Conservation (phyloP, 2,797 vertebrate genomes). For the Brachymystax lenok region DNA sequence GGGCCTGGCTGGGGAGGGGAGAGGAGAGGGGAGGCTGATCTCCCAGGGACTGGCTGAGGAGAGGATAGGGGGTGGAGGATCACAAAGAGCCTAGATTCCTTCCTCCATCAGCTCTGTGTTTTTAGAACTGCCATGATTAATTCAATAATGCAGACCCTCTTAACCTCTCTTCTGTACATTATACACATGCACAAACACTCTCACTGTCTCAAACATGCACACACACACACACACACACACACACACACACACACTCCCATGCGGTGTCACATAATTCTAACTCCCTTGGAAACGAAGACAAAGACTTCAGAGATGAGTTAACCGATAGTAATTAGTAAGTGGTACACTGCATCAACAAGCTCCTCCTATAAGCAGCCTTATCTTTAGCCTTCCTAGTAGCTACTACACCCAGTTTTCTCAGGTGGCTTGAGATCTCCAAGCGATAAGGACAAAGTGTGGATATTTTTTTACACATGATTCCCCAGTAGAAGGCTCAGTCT, state of each 20-base stretch:
- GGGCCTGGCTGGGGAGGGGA: too few relatives aligned
- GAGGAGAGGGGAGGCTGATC: too few relatives aligned
- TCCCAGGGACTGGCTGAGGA: too few relatives aligned
- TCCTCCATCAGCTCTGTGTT: slow-evolving; percentile 54
- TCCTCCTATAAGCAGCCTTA: neutral
- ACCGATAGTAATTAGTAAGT: slow-evolving; percentile 45
- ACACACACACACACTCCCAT: slow-evolving; percentile 19
- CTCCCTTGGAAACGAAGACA: slow-evolving; percentile 62
- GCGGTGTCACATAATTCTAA: slow-evolving; percentile 51
- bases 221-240: slow-evolving; percentile 4
- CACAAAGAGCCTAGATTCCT: slow-evolving; percentile 56
- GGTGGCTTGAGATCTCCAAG: neutral
- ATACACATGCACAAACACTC: slow-evolving; percentile 53
- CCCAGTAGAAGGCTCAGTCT: slow-evolving; percentile 15
- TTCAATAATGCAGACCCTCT: slow-evolving; percentile 2
- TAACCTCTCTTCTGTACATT: slow-evolving; percentile 33
- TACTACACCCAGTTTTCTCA: neutral
- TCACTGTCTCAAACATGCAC: slow-evolving; percentile 38
- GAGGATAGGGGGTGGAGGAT: neutral
- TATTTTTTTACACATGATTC: neutral
- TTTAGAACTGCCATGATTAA: slow-evolving; percentile 64
- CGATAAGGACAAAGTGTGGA: neutral
- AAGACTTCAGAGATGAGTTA: slow-evolving; percentile 21
- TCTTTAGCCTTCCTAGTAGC: neutral
- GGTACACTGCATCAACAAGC: neutral